These are phyloP conservation scores for Trinectes maculatus DNA, from an alignment of 2,113 vertebrate genomes.

Conservation along the genomic window DNA sequence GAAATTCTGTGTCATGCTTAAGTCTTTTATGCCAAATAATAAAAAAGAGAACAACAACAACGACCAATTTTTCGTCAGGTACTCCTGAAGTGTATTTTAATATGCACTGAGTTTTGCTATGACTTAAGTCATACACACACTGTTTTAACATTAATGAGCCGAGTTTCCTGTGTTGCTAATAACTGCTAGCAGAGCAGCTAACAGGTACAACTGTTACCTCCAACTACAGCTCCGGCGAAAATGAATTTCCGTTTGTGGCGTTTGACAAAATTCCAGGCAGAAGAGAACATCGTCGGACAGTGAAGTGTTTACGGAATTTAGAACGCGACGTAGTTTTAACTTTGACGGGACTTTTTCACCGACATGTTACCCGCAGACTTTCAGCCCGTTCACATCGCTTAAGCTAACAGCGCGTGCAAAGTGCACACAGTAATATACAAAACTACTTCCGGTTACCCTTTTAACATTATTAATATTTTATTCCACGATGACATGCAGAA, in stretches of 20 bases:
- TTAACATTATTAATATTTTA: no score
- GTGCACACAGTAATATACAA: fast-evolving
- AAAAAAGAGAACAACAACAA: no score
- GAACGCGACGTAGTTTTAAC: background rate
- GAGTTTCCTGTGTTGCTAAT: background rate
- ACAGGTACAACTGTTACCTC: conserved; percentile 80
- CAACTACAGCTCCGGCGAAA: conserved; percentile 87
- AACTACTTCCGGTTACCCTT: conserved; percentile 13
- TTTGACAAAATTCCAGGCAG: conserved; percentile 92
- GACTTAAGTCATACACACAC: no score
- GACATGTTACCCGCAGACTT: no score
- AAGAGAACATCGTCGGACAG: conserved; percentile 83
- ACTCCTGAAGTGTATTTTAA: no score
- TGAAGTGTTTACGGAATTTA: background rate
- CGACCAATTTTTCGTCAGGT: no score
- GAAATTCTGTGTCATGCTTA: background rate
- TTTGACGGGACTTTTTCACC: background rate
- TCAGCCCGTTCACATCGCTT: no score
- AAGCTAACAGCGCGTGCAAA: background rate
- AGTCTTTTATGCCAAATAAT: no score
- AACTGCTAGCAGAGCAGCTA: conserved; percentile 28
- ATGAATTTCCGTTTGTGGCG: conserved; percentile 94
- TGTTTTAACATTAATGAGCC: background rate
- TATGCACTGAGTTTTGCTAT: no score
- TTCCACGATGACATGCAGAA: no score